Percentiles rank a stretch among this genome's conserved stretches.
phyloP scores from a whole-genome alignment of 2,888 invertebrate species.

The Acleris emargana region DNA sequence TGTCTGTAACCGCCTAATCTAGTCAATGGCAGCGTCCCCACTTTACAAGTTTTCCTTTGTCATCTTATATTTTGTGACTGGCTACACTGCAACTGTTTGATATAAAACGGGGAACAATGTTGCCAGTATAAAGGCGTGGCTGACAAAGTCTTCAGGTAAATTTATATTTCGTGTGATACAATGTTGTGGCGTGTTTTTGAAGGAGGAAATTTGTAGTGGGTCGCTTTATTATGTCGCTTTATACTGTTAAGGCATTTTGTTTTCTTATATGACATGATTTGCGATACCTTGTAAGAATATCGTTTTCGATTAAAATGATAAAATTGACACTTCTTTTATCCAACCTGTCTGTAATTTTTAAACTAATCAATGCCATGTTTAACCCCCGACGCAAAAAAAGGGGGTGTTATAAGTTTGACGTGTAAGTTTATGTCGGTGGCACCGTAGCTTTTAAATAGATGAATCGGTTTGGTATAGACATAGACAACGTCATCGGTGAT shows the following conservation, averaged over 20 bases:
- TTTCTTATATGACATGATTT: not conserved
- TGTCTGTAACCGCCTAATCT: slow-evolving; percentile 20
- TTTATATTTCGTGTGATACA: slow-evolving; percentile 15
- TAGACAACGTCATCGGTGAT: no score
- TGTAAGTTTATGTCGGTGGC: no score
- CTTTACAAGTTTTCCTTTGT: slow-evolving; percentile 39
- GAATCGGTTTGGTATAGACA: no score
- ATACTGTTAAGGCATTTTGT: not conserved
- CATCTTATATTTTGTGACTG: slow-evolving; percentile 33
- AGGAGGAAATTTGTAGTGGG: not conserved
- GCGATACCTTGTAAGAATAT: no score
- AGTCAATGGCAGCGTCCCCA: slow-evolving; percentile 16
- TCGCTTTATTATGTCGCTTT: not conserved
- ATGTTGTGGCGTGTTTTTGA: not conserved
- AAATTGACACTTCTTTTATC: no score
- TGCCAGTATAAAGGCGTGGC: slow-evolving; percentile 10
- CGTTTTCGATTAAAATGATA: no score
- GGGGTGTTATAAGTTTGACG: no score
- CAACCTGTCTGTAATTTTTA: no score
- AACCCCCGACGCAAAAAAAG: no score
- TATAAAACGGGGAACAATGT: slow-evolving; percentile 26
- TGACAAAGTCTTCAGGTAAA: slow-evolving; percentile 18
- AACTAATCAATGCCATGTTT: no score
- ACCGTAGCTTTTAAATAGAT: no score
- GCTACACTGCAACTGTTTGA: slow-evolving; percentile 28